phyloP scores from a whole-genome alignment of 2,888 invertebrate genomes.

The Erynnis tages region DNA sequence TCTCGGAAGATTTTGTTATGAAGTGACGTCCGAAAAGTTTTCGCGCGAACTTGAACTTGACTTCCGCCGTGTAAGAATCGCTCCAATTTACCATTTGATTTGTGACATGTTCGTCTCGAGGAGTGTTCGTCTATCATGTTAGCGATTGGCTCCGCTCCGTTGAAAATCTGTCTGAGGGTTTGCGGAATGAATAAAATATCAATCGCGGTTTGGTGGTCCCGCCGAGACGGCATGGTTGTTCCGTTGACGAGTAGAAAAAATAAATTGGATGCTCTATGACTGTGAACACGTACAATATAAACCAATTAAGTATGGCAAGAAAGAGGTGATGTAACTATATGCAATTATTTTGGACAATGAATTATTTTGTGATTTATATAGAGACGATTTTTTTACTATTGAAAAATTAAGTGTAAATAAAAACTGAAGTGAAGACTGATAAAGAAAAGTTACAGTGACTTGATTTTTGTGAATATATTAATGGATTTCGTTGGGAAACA shows the following conservation, averaged over 20 bases:
- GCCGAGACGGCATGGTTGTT: slow-evolving; percentile 51
- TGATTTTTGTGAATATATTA: slow-evolving; percentile 22
- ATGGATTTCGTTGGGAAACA: slow-evolving; percentile 26
- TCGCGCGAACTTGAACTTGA: slow-evolving; percentile 70
- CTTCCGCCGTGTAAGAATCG: slow-evolving; percentile 35
- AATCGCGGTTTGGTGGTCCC: slow-evolving; percentile 55
- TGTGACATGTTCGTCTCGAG: slow-evolving; percentile 64
- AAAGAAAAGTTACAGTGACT: slow-evolving; percentile 24
- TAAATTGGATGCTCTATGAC: slow-evolving; percentile 47
- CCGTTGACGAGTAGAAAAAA: slow-evolving; percentile 48
- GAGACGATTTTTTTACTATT: slow-evolving; percentile 13
- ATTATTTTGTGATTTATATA: slow-evolving; percentile 28
- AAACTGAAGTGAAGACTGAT: too few relatives aligned
- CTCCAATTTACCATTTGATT: slow-evolving; percentile 61
- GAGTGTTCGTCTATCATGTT: slow-evolving; percentile 69
- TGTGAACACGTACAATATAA: slow-evolving; percentile 42
- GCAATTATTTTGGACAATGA: slow-evolving; percentile 2
- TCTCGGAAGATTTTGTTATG: slow-evolving; percentile 36
- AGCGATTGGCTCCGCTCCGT: slow-evolving; percentile 71
- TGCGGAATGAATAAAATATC: slow-evolving; percentile 68
- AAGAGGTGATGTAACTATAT: slow-evolving; percentile 58
- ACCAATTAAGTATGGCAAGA: slow-evolving; percentile 56
- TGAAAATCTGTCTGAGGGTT: slow-evolving; percentile 64
- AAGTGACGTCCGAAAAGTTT: slow-evolving; percentile 47
- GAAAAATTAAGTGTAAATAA: slow-evolving; percentile 14